These are phyloP conservation scores for Amphiduros pacificus DNA, from an alignment of 2,888 invertebrate genomes.

Conservation along the genomic window DNA sequence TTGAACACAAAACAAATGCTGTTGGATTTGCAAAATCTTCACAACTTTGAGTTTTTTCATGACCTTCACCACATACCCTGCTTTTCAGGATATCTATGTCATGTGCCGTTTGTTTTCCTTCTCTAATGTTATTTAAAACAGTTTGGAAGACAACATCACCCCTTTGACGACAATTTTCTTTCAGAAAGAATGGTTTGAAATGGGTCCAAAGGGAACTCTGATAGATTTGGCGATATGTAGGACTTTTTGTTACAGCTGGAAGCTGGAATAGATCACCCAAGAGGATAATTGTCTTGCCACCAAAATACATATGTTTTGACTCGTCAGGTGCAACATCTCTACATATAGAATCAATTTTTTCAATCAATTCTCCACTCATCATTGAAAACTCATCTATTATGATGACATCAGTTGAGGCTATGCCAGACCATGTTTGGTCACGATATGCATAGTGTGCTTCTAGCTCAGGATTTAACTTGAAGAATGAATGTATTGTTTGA, in stretches of 20 bases:
- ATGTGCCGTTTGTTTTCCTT: not conserved
- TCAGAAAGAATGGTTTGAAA: slow-evolving; percentile 2
- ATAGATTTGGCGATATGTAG: not conserved
- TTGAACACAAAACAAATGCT: slow-evolving; percentile 1
- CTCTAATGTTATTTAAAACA: slow-evolving; percentile 1
- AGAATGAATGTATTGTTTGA: slow-evolving; percentile 4
- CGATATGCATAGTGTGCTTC: not conserved
- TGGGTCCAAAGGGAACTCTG: not conserved
- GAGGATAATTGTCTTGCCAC: not conserved
- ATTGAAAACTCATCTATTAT: slow-evolving; percentile 1
- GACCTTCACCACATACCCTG: slow-evolving; percentile 4
- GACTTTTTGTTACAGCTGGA: not conserved
- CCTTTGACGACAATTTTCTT: slow-evolving; percentile 3
- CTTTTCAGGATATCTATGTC: not conserved
- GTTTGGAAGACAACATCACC: not conserved
- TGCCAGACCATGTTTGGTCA: not conserved
- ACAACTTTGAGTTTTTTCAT: not conserved
- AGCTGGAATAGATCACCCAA: slow-evolving; percentile 8
- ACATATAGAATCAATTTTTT: slow-evolving; percentile 1
- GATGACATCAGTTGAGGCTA: slow-evolving; percentile 9
- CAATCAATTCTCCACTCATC: slow-evolving; percentile 6
- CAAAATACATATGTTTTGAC: not conserved
- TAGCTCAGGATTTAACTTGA: not conserved
- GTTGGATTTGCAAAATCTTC: not conserved
- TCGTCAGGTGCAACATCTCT: not conserved